Evolutionary conservation across 2,113 vertebrate species (phyloP), one percentile per base, ranked within the genome.

Genomic region (Odocoileus virginianus): DNA sequence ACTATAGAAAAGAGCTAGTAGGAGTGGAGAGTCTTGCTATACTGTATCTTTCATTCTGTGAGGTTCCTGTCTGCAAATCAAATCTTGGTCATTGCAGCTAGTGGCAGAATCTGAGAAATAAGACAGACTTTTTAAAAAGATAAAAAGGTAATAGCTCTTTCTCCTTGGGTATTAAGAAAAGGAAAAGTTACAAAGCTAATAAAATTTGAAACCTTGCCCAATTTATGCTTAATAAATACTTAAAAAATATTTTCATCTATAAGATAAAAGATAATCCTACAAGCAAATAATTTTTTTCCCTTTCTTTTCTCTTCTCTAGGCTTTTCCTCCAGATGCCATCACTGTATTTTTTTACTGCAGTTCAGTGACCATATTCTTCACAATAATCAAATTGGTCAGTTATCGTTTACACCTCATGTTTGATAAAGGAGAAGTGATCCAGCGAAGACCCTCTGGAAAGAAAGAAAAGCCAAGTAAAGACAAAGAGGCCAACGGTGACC

Each of bases 361-460:
- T 97, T 99, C 96, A 6, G 99, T 99, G 98, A 99, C 99, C 0
- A 57, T 99, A 89, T 99, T 99, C 98, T 99, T 99, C 98, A 98
- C 99, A 61, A 84, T 99, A 89, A 99, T 99, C 98, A 99, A 99
- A 97, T 79, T 99, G 95, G 97, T 99, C 98, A 99, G 99, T 98
- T 99, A 99, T 81, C 99, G 99, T 78, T 99, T 99, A 36, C 99
- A 99, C 97, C 97, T 99, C 95, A 99, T 99, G 99, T 99, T 99
- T 50, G 99, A 99, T 74, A 98, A 99, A 97, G 99, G 99, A 0
- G 99, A 99, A 98, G 98, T 99, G 47, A 98, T 99, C 97, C 99
- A 99, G 93, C 99, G 98, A 6, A 99, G 97, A 91, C 98, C 99
- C 95, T 97, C 99, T 33, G 98, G 98, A 74, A 99, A 99, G 97